Conservation (phyloP, 1,140 invertebrate species). For the Panulirus ornatus region DNA sequence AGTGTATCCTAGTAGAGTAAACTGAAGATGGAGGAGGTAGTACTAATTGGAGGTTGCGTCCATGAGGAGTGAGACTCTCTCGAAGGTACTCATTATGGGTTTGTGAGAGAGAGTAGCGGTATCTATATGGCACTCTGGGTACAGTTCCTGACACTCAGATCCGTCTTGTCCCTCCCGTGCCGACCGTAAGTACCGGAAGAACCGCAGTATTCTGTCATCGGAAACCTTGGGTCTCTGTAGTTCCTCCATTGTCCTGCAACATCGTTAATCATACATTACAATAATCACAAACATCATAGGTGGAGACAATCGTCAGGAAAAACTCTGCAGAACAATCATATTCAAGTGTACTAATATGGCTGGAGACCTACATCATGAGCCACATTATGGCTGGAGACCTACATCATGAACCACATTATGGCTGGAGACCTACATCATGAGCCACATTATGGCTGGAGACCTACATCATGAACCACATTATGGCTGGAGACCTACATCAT, state of each 20-base stretch:
- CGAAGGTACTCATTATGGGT: constrained; percentile 71
- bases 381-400: no score
- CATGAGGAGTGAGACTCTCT: constrained; percentile 73
- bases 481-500: no score
- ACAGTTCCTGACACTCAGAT: constrained; percentile 48
- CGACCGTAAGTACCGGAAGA: constrained; percentile 74
- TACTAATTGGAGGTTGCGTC: constrained; percentile 33
- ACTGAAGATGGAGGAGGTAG: background rate
- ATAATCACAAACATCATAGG: constrained; percentile 61
- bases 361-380: no score
- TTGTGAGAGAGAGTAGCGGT: constrained; percentile 70
- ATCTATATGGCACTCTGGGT: constrained; percentile 61
- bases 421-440: no score
- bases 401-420: no score
- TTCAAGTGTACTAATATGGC: constrained; percentile 8
- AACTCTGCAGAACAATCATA: no score
- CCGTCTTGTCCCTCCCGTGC: constrained; percentile 73
- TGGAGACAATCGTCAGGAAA: background rate
- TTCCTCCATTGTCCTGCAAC: constrained; percentile 67
- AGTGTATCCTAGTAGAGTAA: background rate
- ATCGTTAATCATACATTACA: background rate
- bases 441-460: no score
- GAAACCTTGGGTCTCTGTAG: constrained; percentile 68
- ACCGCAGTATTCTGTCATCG: constrained; percentile 72
- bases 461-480: no score